phyloP scores from a whole-genome alignment of 2,113 vertebrate genomes.

The Alces alces region DNA sequence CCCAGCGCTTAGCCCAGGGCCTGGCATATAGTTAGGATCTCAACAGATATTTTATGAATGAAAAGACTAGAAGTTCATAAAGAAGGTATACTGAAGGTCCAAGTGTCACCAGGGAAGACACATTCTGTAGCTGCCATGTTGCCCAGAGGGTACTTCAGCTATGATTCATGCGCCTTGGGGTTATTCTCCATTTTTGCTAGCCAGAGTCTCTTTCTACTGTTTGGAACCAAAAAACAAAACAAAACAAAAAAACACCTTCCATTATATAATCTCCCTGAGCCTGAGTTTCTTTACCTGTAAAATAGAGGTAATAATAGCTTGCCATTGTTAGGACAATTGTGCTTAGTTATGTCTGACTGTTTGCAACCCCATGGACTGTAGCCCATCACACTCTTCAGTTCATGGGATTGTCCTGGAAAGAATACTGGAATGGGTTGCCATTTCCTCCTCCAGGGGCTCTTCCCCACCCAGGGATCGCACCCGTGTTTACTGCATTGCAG shows the following conservation, averaged over 20 bases:
- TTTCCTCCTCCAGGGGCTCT: not conserved
- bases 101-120: not conserved
- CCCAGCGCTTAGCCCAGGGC: not conserved
- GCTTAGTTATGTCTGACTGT: not conserved
- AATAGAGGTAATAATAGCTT: not conserved
- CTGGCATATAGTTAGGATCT: not conserved
- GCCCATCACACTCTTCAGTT: not conserved
- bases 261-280: not conserved
- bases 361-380: not conserved
- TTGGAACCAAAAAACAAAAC: not conserved
- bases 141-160: not conserved
- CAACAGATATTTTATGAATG: not conserved
- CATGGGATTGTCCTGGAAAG: not conserved
- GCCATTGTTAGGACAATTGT: not conserved
- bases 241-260: not conserved
- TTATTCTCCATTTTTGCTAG: not conserved
- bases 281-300: not conserved
- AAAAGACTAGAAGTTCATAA: not conserved
- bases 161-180: not conserved
- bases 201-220: not conserved
- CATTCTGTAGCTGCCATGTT: too few relatives aligned
- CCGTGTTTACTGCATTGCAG: not conserved
- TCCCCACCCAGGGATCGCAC: not conserved
- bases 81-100: not conserved
- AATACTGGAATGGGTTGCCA: not conserved